phyloP scores from a whole-genome alignment of 1,140 invertebrate genomes.

The Papilio machaon region DNA sequence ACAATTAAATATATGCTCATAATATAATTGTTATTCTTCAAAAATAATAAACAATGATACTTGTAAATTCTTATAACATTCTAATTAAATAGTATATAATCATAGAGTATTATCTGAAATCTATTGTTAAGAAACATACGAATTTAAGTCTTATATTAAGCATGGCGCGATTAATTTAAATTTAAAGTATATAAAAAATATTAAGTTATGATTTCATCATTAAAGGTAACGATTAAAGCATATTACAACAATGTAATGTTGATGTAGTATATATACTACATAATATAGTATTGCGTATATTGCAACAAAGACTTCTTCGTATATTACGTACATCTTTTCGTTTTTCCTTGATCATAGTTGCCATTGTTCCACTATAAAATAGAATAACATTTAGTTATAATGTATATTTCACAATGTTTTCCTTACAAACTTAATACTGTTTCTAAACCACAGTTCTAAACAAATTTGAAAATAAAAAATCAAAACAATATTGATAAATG shows the following conservation, averaged over 20 bases:
- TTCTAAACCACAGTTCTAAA: neutral
- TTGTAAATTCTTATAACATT: neutral
- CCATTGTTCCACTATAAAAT: conserved; percentile 52
- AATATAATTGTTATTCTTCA: conserved; percentile 9
- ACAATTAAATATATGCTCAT: conserved; percentile 40
- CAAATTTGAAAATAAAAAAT: conserved; percentile 13
- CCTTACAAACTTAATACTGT: neutral
- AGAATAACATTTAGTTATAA: neutral
- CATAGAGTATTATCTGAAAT: too few species aligned
- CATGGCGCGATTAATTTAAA: too few species aligned
- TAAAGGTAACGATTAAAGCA: neutral
- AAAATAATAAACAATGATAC: conserved; percentile 7
- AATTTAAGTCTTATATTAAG: too few species aligned
- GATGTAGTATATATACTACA: neutral
- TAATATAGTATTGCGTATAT: conserved; percentile 42
- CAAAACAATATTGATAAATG: neutral
- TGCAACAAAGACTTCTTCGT: conserved; percentile 44
- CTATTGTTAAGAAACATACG: too few species aligned
- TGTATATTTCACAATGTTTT: neutral
- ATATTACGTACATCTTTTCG: conserved; percentile 56
- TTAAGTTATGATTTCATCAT: neutral
- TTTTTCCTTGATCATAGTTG: conserved; percentile 72
- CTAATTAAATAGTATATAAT: too few species aligned
- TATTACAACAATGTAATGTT: conserved; percentile 1
- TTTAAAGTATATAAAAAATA: too few species aligned